Percentiles rank a stretch among this genome's conserved stretches.
These are phyloP conservation scores for Eufriesea mexicana DNA, from an alignment of 1,140 invertebrate species.

Conservation along the genomic window DNA sequence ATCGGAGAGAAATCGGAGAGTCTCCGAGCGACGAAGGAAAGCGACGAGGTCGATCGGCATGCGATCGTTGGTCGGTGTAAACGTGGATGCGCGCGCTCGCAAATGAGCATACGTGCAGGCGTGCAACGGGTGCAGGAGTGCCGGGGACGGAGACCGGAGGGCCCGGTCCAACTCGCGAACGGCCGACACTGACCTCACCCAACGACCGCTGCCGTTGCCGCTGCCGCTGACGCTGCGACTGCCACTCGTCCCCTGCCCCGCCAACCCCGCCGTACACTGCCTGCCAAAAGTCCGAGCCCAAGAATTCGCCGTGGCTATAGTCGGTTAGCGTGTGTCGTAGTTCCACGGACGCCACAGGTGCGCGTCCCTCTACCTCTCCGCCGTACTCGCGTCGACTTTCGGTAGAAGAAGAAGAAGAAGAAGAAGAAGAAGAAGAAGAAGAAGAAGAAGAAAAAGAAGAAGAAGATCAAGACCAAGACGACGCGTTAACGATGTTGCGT, in stretches of 20 bases:
- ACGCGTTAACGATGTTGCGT: not conserved
- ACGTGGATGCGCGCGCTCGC: not conserved
- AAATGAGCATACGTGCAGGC: slow-evolving; percentile 21
- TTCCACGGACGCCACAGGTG: slow-evolving; percentile 38
- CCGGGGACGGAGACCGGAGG: slow-evolving; percentile 56
- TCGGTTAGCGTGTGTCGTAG: slow-evolving; percentile 47
- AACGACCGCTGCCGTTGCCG: slow-evolving; percentile 72
- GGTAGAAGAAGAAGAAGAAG: too few species aligned
- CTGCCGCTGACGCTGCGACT: too few species aligned
- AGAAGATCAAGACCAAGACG: too few species aligned
- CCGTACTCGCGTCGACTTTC: too few species aligned
- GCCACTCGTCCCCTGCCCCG: slow-evolving; percentile 28
- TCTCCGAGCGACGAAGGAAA: not conserved
- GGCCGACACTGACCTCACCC: slow-evolving; percentile 82
- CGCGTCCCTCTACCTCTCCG: not conserved
- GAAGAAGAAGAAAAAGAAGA: too few species aligned
- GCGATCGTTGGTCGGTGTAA: not conserved
- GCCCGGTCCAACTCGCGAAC: slow-evolving; percentile 80
- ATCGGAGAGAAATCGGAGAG: not conserved
- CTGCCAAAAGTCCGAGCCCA: slow-evolving; percentile 76
- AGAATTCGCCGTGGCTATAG: slow-evolving; percentile 73
- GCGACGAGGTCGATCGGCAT: not conserved
- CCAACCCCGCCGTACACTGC: slow-evolving; percentile 73
- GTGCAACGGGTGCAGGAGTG: slow-evolving; percentile 53
- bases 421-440: too few species aligned